Evolutionary conservation across 2,888 invertebrate species (phyloP), one percentile per base, ranked within the genome.

Genomic region (Phymatocera aterrima): DNA sequence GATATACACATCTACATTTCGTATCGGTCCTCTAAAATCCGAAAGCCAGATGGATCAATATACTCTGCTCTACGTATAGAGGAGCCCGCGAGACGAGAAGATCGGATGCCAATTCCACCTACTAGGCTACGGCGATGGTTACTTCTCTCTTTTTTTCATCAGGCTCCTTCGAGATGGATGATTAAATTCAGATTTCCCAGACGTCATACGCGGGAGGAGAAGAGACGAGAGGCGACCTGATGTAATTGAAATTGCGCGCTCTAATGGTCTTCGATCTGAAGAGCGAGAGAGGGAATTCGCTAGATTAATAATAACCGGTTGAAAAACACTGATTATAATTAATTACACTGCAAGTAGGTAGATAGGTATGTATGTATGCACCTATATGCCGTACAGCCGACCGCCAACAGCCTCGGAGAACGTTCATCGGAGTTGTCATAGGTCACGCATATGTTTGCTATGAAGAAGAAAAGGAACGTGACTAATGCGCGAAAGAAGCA

Each of bases 131-230:
- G 8, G 24, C 12, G 40, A n/a, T 43, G 21, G 6, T 3, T 18
- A 65, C 37, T 8, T 21, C 18, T 68, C 12, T 3, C 46, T 31
- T 10, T 68, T 68, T 37, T 34, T 34, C 37, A 34, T 64, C 40
- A 34, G 64, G 6, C 37, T 64, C 18, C 64, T 64, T 8, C 34
- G 64, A 34, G 64, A 43, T 43, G 34, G 46, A n/a, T 46, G 68
- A 68, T 68, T 68, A 68, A 46, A 68, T 68, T 68, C 68, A 64
- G 64, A 64, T 64, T 40, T 64, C 34, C 64, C 64, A 28, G 57
- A 57, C 57, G 57, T 57, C 57, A 28, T 10, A 28, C 21, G 57
- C 28, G 10, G 10, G 21, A 51, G 21, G 10, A 0, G 18, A 5
- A 28, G n/a, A 31, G 28, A 15, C 8, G 15, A 18, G 18, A 12